A percentile compares a stretch with the other conserved stretches of the same genome.
Evolutionary conservation across 2,888 invertebrate species (phyloP).

Genomic region (Scaptodrosophila latifasciaeformis): DNA sequence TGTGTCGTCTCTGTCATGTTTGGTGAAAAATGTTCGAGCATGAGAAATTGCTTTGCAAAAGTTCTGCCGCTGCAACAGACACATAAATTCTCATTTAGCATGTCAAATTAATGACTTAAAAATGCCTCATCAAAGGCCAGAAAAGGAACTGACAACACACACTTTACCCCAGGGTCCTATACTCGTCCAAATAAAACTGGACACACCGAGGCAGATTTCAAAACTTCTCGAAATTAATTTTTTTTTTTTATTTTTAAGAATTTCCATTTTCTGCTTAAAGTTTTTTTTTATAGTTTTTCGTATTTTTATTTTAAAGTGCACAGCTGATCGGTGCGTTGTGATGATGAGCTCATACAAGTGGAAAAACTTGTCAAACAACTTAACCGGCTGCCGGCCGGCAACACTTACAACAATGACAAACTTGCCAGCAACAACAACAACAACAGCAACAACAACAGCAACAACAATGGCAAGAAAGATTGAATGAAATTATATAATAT

Average conservation of each 20-base stretch:
- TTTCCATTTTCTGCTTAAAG: too few species aligned
- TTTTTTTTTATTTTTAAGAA: background rate
- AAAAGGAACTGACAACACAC: background rate
- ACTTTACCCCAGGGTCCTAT: too few species aligned
- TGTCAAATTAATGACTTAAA: conserved; percentile 65
- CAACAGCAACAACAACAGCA: conserved; percentile 6
- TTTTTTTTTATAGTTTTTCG: conserved; percentile 11
- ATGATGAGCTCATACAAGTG: conserved; percentile 28
- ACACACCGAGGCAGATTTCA: conserved; percentile 31
- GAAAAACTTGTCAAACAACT: conserved; percentile 62
- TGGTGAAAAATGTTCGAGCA: conserved; percentile 60
- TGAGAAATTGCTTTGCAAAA: conserved; percentile 48
- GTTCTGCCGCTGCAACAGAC: conserved; percentile 46
- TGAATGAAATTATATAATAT: conserved; percentile 60
- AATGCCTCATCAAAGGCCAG: conserved; percentile 24
- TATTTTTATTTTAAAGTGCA: background rate
- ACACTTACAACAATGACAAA: conserved; percentile 31
- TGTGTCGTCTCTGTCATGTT: conserved; percentile 16
- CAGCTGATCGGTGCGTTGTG: background rate
- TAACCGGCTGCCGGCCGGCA: conserved; percentile 64
- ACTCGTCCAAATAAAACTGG: too few species aligned
- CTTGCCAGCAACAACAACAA: conserved; percentile 14
- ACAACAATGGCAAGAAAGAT: conserved; percentile 16
- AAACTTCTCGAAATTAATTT: too few species aligned
- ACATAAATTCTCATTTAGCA: conserved; percentile 67